These are phyloP conservation scores for Anolis apletophallus DNA, from an alignment of 2,797 vertebrate species.

Conservation along the genomic window DNA sequence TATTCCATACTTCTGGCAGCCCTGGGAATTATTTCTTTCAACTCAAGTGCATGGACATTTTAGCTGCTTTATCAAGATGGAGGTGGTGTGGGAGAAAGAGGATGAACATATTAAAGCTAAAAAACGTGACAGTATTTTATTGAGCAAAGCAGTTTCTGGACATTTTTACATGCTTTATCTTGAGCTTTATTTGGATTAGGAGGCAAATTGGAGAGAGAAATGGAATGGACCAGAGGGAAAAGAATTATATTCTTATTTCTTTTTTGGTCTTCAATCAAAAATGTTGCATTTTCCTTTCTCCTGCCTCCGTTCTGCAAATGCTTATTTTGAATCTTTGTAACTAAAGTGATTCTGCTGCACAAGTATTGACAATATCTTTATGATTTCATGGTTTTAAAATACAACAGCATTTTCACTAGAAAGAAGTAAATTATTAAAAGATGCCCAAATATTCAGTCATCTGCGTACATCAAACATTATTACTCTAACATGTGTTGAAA, in stretches of 20 bases:
- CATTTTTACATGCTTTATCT: slow-evolving; percentile 7
- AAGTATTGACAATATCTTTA: background rate
- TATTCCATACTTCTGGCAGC: background rate
- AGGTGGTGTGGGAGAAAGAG: background rate
- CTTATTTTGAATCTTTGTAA: background rate
- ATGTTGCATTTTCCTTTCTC: background rate
- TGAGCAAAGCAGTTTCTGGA: slow-evolving; percentile 21
- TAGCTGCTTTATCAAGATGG: slow-evolving; percentile 19
- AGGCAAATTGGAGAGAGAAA: slow-evolving; percentile 12
- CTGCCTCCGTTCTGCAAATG: background rate
- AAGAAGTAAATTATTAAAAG: background rate
- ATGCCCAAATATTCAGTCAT: background rate
- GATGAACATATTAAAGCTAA: background rate
- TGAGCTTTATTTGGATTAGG: slow-evolving; percentile 3
- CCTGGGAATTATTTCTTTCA: background rate
- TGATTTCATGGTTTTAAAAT: background rate
- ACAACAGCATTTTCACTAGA: background rate
- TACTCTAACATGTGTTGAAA: background rate
- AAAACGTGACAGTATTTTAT: slow-evolving; percentile 11
- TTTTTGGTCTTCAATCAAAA: background rate
- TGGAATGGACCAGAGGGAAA: background rate
- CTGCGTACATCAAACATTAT: background rate
- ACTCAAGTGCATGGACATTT: background rate
- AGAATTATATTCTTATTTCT: background rate
- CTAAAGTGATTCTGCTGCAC: background rate